Conservation (phyloP, 2,113 vertebrate species). For the Scopus umbretta region DNA sequence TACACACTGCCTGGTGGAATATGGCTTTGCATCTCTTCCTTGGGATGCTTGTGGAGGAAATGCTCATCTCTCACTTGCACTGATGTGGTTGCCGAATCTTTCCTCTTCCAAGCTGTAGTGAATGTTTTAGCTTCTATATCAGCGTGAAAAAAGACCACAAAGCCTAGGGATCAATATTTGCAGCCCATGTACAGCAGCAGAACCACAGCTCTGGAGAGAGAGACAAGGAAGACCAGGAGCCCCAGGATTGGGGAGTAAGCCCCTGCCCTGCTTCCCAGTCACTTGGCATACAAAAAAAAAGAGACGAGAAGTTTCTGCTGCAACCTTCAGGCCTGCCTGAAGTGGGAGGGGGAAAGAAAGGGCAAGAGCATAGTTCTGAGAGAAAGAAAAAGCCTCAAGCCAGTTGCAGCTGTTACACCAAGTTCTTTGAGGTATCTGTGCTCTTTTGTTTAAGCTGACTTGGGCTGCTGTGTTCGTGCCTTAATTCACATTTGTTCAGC, state of each 20-base stretch:
- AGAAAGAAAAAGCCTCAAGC: neutral
- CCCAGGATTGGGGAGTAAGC: neutral
- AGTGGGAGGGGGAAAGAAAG: neutral
- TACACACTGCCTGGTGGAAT: neutral
- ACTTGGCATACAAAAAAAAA: neutral
- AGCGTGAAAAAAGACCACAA: neutral
- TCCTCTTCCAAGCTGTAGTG: neutral
- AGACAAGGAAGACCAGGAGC: neutral
- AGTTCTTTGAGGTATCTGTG: neutral
- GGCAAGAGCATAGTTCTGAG: neutral
- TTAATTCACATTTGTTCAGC: neutral
- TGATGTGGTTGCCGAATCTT: neutral
- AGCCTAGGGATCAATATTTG: neutral
- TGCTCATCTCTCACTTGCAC: neutral
- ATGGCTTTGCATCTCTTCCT: neutral
- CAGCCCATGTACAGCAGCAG: neutral
- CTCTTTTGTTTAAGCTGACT: neutral
- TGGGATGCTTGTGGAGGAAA: neutral
- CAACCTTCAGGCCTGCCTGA: neutral
- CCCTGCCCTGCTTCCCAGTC: neutral
- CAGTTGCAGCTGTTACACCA: neutral
- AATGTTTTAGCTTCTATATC: neutral
- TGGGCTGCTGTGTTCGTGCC: neutral
- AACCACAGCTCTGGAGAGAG: neutral
- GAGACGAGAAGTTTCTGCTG: neutral